phyloP scores from a whole-genome alignment of 2,113 vertebrate genomes.

The Alouatta palliata region DNA sequence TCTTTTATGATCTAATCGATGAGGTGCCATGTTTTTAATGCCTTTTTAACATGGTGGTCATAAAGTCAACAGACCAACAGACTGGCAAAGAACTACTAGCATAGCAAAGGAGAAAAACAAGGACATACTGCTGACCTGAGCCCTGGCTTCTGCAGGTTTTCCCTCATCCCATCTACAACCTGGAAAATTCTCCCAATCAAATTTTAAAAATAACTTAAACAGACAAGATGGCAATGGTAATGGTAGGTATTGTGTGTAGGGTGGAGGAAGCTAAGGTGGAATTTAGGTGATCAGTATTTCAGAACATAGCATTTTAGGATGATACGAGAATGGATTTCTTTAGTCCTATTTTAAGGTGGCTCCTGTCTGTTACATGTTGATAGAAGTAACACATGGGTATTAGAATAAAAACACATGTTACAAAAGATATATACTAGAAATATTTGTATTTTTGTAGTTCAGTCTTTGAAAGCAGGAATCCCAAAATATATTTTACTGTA shows the following conservation, averaged over 20 bases:
- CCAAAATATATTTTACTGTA: slow-evolving; percentile 26
- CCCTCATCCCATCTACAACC: not conserved
- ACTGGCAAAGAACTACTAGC: not conserved
- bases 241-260: not conserved
- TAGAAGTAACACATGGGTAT: not conserved
- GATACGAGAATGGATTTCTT: not conserved
- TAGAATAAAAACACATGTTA: not conserved
- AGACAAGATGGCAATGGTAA: not conserved
- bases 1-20: not conserved
- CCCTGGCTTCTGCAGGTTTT: not conserved
- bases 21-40: not conserved
- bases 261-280: accelerated
- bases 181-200: not conserved
- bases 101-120: not conserved
- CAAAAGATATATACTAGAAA: not conserved
- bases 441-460: not conserved
- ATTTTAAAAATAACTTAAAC: not conserved
- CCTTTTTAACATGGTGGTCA: not conserved
- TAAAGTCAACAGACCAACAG: not conserved
- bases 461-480: not conserved
- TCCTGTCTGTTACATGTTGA: not conserved
- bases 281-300: not conserved
- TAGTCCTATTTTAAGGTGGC: not conserved
- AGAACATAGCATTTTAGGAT: not conserved
- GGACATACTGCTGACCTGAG: not conserved